These are phyloP conservation scores for Drosophila niveifrons DNA, from an alignment of 2,888 invertebrate genomes.

Conservation along the genomic window DNA sequence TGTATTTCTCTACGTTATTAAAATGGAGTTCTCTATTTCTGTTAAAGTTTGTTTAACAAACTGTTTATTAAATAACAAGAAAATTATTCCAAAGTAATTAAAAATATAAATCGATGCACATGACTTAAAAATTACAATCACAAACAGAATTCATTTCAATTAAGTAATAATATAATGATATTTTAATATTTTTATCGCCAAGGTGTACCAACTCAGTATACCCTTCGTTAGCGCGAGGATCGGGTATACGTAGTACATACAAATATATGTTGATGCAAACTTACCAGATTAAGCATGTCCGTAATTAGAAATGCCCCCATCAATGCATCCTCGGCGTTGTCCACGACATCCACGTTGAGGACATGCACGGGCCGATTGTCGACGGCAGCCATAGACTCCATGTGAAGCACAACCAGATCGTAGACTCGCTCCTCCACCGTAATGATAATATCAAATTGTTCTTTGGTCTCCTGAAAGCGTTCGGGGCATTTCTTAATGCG, in stretches of 20 bases:
- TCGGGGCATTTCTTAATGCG: slow-evolving; percentile 97
- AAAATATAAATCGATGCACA: no score
- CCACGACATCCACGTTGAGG: slow-evolving; percentile 99
- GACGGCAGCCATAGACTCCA: slow-evolving; percentile 92
- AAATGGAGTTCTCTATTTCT: no score
- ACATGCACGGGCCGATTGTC: slow-evolving; percentile 97
- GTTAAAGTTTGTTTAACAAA: no score
- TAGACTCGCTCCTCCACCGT: slow-evolving; percentile 99
- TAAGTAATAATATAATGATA: neutral
- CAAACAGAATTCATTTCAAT: neutral
- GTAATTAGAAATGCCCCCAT: slow-evolving; percentile 99
- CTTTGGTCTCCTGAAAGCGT: slow-evolving; percentile 94
- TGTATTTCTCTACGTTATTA: no score
- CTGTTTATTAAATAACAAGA: no score
- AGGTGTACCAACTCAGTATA: no score
- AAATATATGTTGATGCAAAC: neutral
- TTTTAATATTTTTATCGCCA: no score
- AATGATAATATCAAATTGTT: slow-evolving; percentile 97
- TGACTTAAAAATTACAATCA: no score
- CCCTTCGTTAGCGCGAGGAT: no score
- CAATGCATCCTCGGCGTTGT: slow-evolving; percentile 99
- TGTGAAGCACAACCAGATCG: slow-evolving; percentile 98
- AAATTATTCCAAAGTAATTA: no score
- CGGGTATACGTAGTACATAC: neutral
- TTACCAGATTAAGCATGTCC: slow-evolving; percentile 96